Base-by-base conservation (phyloP, 2,113 vertebrate species). In the Orthochromis malagaraziensis region DNA sequence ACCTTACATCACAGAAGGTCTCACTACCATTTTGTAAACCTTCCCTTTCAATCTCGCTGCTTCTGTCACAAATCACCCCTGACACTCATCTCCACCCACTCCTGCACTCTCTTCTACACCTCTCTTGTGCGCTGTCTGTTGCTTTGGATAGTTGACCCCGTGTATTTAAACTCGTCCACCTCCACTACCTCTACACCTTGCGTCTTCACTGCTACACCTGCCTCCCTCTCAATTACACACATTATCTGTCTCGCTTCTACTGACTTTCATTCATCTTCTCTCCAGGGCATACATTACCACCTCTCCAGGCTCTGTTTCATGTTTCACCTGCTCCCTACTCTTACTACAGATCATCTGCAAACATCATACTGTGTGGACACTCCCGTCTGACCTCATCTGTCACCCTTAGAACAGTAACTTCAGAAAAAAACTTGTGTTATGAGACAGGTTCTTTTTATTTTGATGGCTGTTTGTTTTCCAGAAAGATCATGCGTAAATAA, bases 381-480 rank as follows among this genome's bases (percentile, higher is more conserved):
- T 47, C 40, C 9, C 47, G 0, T 40, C 13, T 2, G 4, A 5
- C 21, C 21, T 73, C 40, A 73, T 47, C 9, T 12, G 0, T 47
- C 68, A 29, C 42, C 68, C 40, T 75, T 47, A 11, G 24, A 19
- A 47, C 42, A 29, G 42, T 16, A 47, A 29, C 24, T 75, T 75
- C 16, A 11, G 14, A 47, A 73, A 73, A 73, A 26, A 73, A 17
- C 68, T 73, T 26, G 14, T 17, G 14, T 17, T 19, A 19, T 29
- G 24, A 29, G 42, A 47, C 70, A 75, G 24, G 16, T 29, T 45
- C 68, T 45, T 17, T 45, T 73, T 26, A 17, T 45, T 73, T 73
- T 73, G 8, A 45, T 73, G 21, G 14, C 24, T 75, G 24, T n/a
- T 31, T 31, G 42, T 77, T 75, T 75, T 14, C 14, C 70, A 47